These are phyloP conservation scores for Rhynchotus rufescens DNA, from an alignment of 2,797 vertebrate genomes.

Conservation along the genomic window DNA sequence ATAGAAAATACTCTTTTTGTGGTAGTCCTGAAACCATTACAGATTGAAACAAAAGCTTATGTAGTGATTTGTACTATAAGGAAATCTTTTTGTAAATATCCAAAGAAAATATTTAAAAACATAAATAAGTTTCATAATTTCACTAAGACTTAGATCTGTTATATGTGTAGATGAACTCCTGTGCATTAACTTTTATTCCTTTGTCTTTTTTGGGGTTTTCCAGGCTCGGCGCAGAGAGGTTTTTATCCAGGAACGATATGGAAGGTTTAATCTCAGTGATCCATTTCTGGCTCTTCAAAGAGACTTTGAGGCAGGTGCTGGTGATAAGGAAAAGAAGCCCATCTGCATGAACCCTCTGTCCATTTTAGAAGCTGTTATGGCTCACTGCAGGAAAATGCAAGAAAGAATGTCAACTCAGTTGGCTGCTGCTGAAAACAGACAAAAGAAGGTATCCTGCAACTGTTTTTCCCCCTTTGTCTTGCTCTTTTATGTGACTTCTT, in stretches of 20 bases:
- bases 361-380: conserved; percentile 96
- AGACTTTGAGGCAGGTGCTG: conserved; percentile 89
- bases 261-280: conserved; percentile 94
- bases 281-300: conserved; percentile 97
- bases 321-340: conserved; percentile 85
- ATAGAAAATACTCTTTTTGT: not conserved
- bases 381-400: conserved; percentile 98
- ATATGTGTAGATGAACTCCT: not conserved
- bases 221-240: conserved; percentile 96
- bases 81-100: not conserved
- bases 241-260: conserved; percentile 95
- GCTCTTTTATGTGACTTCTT: not conserved
- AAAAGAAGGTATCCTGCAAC: conserved; percentile 89
- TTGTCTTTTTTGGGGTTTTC: conserved; percentile 18
- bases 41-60: not conserved
- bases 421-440: conserved; percentile 92
- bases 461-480: not conserved
- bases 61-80: not conserved
- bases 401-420: conserved; percentile 95
- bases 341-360: conserved; percentile 92
- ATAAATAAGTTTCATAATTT: not conserved
- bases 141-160: not conserved
- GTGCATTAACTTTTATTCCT: conserved; percentile 2
- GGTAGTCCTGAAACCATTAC: not conserved
- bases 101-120: not conserved